Base-by-base conservation (phyloP, 2,797 vertebrate genomes). In the Leptoclinus maculatus region DNA sequence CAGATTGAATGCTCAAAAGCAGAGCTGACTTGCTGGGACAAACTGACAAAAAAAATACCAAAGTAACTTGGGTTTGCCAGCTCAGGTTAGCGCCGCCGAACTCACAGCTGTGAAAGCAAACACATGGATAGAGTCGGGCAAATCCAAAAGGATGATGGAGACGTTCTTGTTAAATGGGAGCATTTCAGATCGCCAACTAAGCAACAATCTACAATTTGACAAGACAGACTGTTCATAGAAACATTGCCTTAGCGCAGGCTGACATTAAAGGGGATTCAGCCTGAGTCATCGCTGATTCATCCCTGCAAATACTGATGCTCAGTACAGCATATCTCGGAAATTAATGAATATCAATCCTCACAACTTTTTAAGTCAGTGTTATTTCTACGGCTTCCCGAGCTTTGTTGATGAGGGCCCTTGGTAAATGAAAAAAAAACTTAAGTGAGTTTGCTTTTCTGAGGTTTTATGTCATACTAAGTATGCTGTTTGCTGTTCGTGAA, bases 31-130 rank as follows among this genome's bases (percentile, higher is more conserved):
- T 32, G 14, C 56, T 29, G 75, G 73, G 71, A 84, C 63, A 84
- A 78, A 78, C 29, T 69, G 49, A 85, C 65, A 83, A 87, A 83
- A 87, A 83, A 71, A 23, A 81, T 49, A 27, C 25, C 58, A 56
- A 56, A 41, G 56, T 53, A 64, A 71, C 43, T 69, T 12, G 47
- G 71, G 38, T n/a, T 29, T 82, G 72, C 80, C 74, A 67, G 66
- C 25, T 85, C 3, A 5, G 65, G 73, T 84, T 78, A 70, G 76
- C 0, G 11, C 23, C 4, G 58, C 29, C 19, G n/a, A 67, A 71
- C 64, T 63, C 45, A 36, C 39, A 53, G 65, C 72, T 71, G 29
- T 63, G 66, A 45, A 45, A 39, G 43, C n/a, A 34, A 66, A 41
- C 23, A 54, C 5, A 16, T 2, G 47, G 21, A 51, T 1, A 27